Evolutionary conservation across 1,140 invertebrate genomes (phyloP), one percentile per base, ranked within the genome.

Genomic region (Drosophila teissieri): DNA sequence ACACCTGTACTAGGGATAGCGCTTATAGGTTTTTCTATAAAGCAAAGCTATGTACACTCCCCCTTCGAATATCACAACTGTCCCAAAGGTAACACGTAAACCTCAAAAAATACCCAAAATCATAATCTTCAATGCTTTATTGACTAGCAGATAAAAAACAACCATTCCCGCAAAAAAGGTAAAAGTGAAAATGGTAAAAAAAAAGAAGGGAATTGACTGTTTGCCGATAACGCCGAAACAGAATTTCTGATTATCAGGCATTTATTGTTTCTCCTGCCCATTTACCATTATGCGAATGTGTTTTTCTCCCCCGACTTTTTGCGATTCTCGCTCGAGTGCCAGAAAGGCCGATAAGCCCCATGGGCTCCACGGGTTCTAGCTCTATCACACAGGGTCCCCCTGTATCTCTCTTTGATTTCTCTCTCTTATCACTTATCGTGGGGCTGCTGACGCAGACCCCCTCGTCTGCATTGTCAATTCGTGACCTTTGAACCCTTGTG

Each of bases 111-210:
- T 57, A 34, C 36, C 51, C 44, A 0, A 75, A 82, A 88, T 78
- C 61, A 73, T 86, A 86, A 82, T 86, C 78, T 72, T 72, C 52
- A 45, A 55, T 48, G 55, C 57, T 84, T 83, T 79, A 76, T 83
- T 68, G 72, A 76, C 58, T 68, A 36, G 24, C 44, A 79, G 72
- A 84, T 80, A 84, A 67, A 64, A 80, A 62, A 63, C 39, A 52
- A 17, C 22, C 31, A 42, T 48, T 34, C 44, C 39, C 57, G 49
- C 15, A 65, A 22, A 63, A n/a, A 46, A 53, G 27, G 27, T 8
- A 31, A 31, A 31, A 57, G 45, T 53, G 17, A 73, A 8, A 56
- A 34, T 44, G 14, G 24, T 36, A 54, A 14, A 36, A 17, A 49
- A 54, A 14, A 36, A n/a, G 46, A 27, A 57, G 31, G 57, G 34